phyloP scores from a whole-genome alignment of 1,140 invertebrate genomes.

The Pseudomyrmex sp. region DNA sequence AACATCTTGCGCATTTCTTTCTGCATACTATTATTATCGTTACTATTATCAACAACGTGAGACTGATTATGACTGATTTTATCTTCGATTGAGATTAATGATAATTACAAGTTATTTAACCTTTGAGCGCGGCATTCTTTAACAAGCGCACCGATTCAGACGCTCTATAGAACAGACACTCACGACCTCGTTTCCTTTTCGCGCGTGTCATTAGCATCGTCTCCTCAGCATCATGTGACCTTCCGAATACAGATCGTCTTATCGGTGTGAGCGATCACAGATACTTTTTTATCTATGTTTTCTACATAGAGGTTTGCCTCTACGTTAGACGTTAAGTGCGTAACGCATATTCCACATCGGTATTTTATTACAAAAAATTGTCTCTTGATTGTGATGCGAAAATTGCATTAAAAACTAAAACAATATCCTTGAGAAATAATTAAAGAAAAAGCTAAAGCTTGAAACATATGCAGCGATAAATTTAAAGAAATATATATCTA shows the following conservation, averaged over 20 bases:
- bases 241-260: not conserved
- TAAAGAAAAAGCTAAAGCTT: no score
- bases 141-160: conserved; percentile 57
- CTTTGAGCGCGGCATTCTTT: conserved; percentile 52
- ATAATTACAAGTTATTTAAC: conserved; percentile 70
- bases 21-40: conserved; percentile 12
- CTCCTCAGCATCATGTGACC: conserved; percentile 13
- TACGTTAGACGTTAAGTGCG: not conserved
- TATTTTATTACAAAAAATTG: not conserved
- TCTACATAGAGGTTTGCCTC: not conserved
- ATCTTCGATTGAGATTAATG: conserved; percentile 58
- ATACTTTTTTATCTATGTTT: not conserved
- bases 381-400: not conserved
- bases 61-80: conserved; percentile 57
- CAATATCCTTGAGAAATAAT: no score
- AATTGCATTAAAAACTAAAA: no score
- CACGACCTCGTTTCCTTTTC: conserved; percentile 63
- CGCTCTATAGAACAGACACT: conserved; percentile 40
- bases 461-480: no score
- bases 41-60: conserved; percentile 51
- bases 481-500: no score
- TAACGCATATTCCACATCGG: not conserved
- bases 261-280: not conserved
- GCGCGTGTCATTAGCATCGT: conserved; percentile 42
- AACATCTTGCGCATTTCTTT: not conserved